Percentiles rank a stretch among this genome's conserved stretches.
These are phyloP conservation scores for Drosophila anomelani DNA, from an alignment of 2,888 invertebrate species.

Conservation along the genomic window DNA sequence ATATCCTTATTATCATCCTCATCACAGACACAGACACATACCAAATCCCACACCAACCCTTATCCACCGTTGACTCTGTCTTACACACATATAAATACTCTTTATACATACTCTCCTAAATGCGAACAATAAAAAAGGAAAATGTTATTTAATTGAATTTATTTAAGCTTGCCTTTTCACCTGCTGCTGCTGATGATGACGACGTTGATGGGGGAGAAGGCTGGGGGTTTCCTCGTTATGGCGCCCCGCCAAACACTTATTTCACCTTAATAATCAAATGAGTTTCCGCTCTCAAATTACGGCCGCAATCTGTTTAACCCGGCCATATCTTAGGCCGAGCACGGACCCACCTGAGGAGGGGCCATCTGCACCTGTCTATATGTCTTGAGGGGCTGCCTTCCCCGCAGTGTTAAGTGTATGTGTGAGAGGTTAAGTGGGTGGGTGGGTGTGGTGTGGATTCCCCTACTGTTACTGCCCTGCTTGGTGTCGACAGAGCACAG, in stretches of 20 bases:
- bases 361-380: constrained; percentile 53
- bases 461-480: constrained; percentile 10
- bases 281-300: constrained; percentile 79
- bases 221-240: constrained; percentile 1
- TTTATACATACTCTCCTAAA: constrained; percentile 66
- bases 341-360: constrained; percentile 7
- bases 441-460: constrained; percentile 22
- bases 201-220: background rate
- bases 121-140: constrained; percentile 75
- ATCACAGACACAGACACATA: constrained; percentile 23
- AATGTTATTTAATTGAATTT: constrained; percentile 81
- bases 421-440: constrained; percentile 46
- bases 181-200: constrained; percentile 22
- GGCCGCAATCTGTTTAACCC: constrained; percentile 79
- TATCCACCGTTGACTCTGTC: constrained; percentile 25
- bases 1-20: constrained; percentile 58
- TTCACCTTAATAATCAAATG: constrained; percentile 79
- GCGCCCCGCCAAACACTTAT: constrained; percentile 59
- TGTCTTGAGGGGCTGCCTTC: constrained; percentile 46
- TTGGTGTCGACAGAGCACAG: constrained; percentile 18
- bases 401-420: constrained; percentile 49
- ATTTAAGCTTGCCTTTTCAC: constrained; percentile 69
- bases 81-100: constrained; percentile 33
- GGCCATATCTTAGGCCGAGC: constrained; percentile 37
- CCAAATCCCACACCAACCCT: constrained; percentile 10